Base-by-base conservation (phyloP, 2,888 invertebrate genomes). In the Drosophila algonquin region DNA sequence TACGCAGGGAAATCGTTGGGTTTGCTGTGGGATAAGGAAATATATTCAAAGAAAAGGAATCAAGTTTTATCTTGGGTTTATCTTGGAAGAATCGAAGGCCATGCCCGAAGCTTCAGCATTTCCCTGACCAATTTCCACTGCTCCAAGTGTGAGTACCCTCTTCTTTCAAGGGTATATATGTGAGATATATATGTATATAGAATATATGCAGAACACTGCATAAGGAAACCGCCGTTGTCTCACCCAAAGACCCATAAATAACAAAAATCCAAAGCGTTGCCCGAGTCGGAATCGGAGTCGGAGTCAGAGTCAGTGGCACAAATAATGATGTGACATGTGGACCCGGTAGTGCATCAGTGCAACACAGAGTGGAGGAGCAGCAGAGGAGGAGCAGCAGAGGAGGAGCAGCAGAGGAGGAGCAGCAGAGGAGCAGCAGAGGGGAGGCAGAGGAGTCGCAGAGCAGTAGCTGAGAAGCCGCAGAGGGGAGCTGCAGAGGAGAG, bases 191-290 rank as follows among this genome's bases (percentile, higher is more conserved):
- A 8, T 7, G 2, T 30, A 30, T 30, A 8, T 27, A 7, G 27
- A 1, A 40, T 6, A 40, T 14, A 14, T 14, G 40, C 40, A 51
- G 18, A 57, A 21, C 0, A 24, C 47, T 35, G 2, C 32, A 59
- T 47, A 10, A 24, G 16, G 57, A 68, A 76, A 81, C 81, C 79
- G 65, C 85, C 85, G 87, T 89, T 85, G 87, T 77, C 87, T 90
- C 90, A 90, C 90, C 90, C 89, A 90, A 80, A 90, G 90, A 90
- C 90, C 90, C 90, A 90, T 90, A 90, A 90, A 86, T 84, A 85
- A 85, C 73, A 73, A 53, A 56, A 59, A 53, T 2, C 32, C 40
- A 3, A 24, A 24, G 24, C 58, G 50, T 3, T 27, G 7, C 44
- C 51, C 18, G 21, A 24, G 24, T 5, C 24, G 5, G 21, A 24